Evolutionary conservation across 2,113 vertebrate species (phyloP), one percentile per base, ranked within the genome.

Genomic region (Anguilla japonica): DNA sequence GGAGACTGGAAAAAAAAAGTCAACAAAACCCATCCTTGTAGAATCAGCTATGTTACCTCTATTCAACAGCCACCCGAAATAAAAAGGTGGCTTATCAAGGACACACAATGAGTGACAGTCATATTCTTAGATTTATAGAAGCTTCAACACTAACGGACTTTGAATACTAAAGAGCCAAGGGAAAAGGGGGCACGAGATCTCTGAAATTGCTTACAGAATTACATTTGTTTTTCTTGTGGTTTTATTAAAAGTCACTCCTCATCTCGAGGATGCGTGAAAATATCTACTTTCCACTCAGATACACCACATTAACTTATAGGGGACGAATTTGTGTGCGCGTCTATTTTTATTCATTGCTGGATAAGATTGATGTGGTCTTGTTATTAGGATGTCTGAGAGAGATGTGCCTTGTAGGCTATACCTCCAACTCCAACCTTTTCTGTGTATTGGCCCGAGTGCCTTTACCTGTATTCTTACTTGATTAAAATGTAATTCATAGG

Each of bases 201-300:
- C 92, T 96, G 96, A 96, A 96, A 97, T 95, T 96, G 96, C 96
- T 96, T 95, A 94, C 96, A 96, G 96, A 97, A 98, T 98, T 97
- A 97, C 97, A 98, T 98, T 99, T 98, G 97, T 98, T 98, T 98
- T 97, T 96, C 96, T 96, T 96, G 96, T 96, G 97, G 96, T 97
- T 97, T 96, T 98, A 97, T 98, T 97, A 98, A 97, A 97, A 98
- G 96, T 97, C 96, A 96, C 95, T 98, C 95, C 95, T 97, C 96
- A 95, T 97, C 97, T 97, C 97, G 96, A 97, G 96, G 93, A 92
- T 95, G 97, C 97, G 97, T 98, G 97, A 98, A 98, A 98, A 98
- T 96, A 97, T 98, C 97, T 96, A 97, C 97, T 98, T 98, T 98
- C 97, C 97, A 97, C 97, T 96, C 97, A 97, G 98, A 98, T 98